Evolutionary conservation across 2,888 invertebrate species (phyloP), one percentile per base, ranked within the genome.

Genomic region (Plemyria rubiginata): DNA sequence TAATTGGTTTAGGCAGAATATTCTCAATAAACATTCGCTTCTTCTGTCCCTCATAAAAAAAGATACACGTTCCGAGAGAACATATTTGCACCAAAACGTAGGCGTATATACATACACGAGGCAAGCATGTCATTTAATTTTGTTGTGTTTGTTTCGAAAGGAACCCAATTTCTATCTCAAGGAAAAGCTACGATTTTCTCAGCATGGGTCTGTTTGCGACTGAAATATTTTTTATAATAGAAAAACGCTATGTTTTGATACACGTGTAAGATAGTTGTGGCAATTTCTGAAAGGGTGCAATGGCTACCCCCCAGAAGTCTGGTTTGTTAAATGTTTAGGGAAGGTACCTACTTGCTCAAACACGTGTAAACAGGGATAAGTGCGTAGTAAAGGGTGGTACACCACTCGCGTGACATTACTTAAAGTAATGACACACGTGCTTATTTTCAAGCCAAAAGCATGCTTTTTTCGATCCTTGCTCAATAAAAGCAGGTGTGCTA

Each of bases 121-220:
- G 36, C 36, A 50, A 6, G 40, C 53, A 32, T 53, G 53, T 41
- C 52, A 52, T 13, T 43, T 4, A 7, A n/a, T n/a, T n/a, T n/a
- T n/a, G n/a, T n/a, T 16, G 2, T n/a, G 22, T n/a, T 29, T 43
- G 4, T 7, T 51, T 1, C 15, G 54, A 57, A 52, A 53, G 45
- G 38, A n/a, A 67, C 15, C 53, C 49, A 54, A 65, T 62, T 67
- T 62, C 52, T 46, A 72, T 74, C 72, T 76, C 81, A 82, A 82
- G 80, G 81, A 56, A 45, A 32, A 28, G 40, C 59, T 36, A 9
- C 15, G 9, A 76, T 80, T 72, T 76, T 70, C 77, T 11, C 82
- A 65, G 73, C 67, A 57, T 73, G 83, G 22, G 49, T 63, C 56
- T 59, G 51, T 62, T 68, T 71, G 45, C 61, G 63, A 56, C 65